These are phyloP conservation scores for Sarcoramphus papa DNA, from an alignment of 2,797 vertebrate genomes.

Conservation along the genomic window DNA sequence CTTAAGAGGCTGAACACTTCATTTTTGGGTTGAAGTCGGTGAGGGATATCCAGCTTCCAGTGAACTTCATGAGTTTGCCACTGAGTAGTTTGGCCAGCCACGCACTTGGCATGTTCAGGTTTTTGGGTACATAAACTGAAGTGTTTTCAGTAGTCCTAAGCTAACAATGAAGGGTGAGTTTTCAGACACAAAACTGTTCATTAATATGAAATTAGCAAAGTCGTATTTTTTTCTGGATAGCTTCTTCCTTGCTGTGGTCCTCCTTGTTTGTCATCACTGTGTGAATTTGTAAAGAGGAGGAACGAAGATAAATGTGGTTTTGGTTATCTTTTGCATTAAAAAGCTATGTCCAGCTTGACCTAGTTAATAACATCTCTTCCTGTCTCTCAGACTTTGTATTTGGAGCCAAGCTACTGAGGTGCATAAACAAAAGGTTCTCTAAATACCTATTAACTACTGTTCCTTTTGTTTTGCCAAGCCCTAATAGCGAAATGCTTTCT, in stretches of 20 bases:
- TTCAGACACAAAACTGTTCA: neutral
- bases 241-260: neutral
- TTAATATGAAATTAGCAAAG: neutral
- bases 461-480: neutral
- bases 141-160: neutral
- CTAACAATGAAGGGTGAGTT: neutral
- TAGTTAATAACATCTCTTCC: neutral
- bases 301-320: neutral
- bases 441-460: neutral
- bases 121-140: neutral
- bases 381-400: neutral
- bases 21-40: neutral
- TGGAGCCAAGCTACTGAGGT: neutral
- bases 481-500: neutral
- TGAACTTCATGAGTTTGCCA: neutral
- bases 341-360: neutral
- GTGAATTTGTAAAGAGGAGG: neutral
- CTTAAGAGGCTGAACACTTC: neutral
- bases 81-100: neutral
- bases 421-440: neutral
- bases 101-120: neutral
- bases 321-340: conserved; percentile 2
- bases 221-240: neutral
- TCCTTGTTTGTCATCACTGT: neutral
- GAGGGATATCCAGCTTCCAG: neutral